These are phyloP conservation scores for Megaustenia siamemsis DNA, from an alignment of 2,888 invertebrate species.

Conservation along the genomic window DNA sequence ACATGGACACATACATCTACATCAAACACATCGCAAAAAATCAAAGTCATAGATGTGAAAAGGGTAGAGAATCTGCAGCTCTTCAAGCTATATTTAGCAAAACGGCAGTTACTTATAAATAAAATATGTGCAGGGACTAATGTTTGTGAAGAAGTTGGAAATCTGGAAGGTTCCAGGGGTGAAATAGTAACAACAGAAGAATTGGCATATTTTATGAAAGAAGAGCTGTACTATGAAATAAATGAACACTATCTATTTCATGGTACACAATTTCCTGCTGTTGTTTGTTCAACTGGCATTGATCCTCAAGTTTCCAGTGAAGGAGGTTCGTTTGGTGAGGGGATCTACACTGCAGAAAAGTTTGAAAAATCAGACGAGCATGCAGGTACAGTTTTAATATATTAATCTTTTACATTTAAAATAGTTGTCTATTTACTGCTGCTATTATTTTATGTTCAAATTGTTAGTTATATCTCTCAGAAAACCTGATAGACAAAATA, in stretches of 20 bases:
- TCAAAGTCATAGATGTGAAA: constrained; percentile 61
- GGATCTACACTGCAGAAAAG: constrained; percentile 69
- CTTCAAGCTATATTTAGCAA: constrained; percentile 59
- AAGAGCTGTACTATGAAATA: constrained; percentile 60
- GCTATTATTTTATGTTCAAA: no score
- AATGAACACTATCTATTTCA: constrained; percentile 71
- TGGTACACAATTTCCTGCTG: constrained; percentile 64
- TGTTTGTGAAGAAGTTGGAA: constrained; percentile 49
- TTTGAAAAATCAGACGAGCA: constrained; percentile 72
- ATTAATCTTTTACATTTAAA: neutral
- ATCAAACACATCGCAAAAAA: no score
- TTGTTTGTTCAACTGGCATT: constrained; percentile 62
- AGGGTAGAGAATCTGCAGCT: constrained; percentile 66
- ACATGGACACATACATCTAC: neutral
- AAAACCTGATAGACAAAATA: no score
- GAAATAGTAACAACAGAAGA: constrained; percentile 21
- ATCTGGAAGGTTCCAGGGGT: constrained; percentile 43
- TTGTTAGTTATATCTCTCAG: no score
- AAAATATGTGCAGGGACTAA: constrained; percentile 45
- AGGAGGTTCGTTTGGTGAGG: constrained; percentile 66
- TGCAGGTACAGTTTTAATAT: constrained; percentile 56
- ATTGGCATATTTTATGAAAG: constrained; percentile 20
- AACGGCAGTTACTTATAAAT: constrained; percentile 57
- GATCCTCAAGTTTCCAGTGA: constrained; percentile 61
- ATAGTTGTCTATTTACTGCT: neutral